Evolutionary conservation across 2,888 invertebrate species (phyloP).

Genomic region (Iselma pallidipennis): DNA sequence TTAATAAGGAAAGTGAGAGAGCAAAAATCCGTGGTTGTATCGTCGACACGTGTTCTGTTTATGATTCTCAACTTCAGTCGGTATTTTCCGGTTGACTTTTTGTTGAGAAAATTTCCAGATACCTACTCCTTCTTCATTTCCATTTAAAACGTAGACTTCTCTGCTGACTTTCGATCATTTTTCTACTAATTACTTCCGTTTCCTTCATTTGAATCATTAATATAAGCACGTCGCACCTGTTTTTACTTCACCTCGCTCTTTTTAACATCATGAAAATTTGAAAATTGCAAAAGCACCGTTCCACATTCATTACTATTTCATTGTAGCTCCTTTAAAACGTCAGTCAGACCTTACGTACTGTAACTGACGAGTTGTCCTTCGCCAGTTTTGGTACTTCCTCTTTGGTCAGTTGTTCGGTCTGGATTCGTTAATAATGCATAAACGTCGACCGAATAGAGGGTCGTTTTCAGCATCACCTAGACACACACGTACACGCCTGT

Average conservation of each 20-base stretch:
- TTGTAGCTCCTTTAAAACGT: background rate
- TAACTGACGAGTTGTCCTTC: background rate
- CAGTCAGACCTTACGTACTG: background rate
- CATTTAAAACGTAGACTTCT: no score
- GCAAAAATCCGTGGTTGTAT: background rate
- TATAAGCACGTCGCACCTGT: no score
- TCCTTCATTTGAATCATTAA: no score
- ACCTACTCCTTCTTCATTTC: no score
- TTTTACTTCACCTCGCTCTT: no score
- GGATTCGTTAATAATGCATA: background rate
- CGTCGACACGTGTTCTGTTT: background rate
- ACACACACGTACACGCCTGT: background rate
- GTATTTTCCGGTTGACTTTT: background rate
- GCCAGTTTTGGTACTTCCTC: background rate
- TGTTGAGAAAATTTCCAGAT: background rate
- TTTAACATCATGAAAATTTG: background rate
- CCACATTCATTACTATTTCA: background rate
- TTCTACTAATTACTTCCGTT: no score
- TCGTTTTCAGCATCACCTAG: background rate
- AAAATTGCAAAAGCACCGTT: background rate
- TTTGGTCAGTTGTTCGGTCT: background rate
- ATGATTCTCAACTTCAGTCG: background rate
- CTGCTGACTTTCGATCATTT: no score
- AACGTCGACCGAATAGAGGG: background rate
- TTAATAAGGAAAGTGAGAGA: background rate